Conservation (phyloP, 2,888 invertebrate species). For the Luperina nickerlii region DNA sequence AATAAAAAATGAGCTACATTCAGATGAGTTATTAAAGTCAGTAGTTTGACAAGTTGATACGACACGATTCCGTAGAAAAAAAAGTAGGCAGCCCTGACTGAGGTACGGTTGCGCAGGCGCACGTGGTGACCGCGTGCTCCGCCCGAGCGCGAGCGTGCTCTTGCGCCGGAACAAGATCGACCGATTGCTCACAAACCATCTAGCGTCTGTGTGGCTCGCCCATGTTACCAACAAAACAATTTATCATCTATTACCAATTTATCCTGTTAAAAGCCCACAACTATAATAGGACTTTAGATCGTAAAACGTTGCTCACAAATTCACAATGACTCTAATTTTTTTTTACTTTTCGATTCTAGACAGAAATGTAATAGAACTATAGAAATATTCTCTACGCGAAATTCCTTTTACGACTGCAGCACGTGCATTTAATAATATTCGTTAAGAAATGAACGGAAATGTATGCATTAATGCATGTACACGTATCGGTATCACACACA, state of each 20-base stretch:
- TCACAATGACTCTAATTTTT: conserved; percentile 1
- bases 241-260: conserved; percentile 43
- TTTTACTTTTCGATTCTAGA: background rate
- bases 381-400: background rate
- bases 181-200: conserved; percentile 24
- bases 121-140: conserved; percentile 65
- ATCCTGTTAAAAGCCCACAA: conserved; percentile 33
- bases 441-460: conserved; percentile 38
- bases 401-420: background rate
- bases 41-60: conserved; percentile 23
- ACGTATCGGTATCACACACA: conserved; percentile 35
- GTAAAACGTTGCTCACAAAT: background rate
- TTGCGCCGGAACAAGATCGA: conserved; percentile 50
- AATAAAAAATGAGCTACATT: conserved; percentile 32
- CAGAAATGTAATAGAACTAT: background rate
- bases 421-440: conserved; percentile 27
- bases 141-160: conserved; percentile 36
- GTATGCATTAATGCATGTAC: conserved; percentile 18
- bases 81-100: conserved; percentile 47
- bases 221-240: conserved; percentile 35
- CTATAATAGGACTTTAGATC: conserved; percentile 9
- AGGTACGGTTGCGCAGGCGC: conserved; percentile 41
- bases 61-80: conserved; percentile 23
- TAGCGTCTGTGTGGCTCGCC: conserved; percentile 12
- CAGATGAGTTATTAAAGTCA: conserved; percentile 23